These are phyloP conservation scores for Drosophila colorata DNA, from an alignment of 2,888 invertebrate genomes.

Conservation along the genomic window DNA sequence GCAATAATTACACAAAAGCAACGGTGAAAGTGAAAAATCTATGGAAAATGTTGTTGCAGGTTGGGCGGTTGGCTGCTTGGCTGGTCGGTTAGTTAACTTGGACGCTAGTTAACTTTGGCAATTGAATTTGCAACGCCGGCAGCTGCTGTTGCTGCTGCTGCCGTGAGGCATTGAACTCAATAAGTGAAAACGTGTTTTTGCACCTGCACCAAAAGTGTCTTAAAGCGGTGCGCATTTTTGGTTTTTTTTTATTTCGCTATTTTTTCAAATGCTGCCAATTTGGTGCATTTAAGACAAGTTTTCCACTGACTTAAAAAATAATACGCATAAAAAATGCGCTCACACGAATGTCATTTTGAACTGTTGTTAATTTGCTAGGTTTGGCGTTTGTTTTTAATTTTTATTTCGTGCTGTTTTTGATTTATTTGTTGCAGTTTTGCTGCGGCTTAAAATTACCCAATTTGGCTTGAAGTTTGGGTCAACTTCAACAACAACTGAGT, in stretches of 20 bases:
- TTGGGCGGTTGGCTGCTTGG: constrained; percentile 17
- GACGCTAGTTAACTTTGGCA: constrained; percentile 41
- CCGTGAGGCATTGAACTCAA: constrained; percentile 69
- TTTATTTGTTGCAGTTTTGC: constrained; percentile 33
- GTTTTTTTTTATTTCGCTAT: constrained; percentile 2
- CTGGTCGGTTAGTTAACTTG: constrained; percentile 58
- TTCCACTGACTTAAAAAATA: constrained; percentile 21
- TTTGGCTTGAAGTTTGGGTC: constrained; percentile 15
- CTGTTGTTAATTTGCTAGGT: constrained; percentile 17
- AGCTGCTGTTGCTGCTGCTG: constrained; percentile 26
- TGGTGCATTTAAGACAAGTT: constrained; percentile 36
- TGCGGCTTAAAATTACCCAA: constrained; percentile 17
- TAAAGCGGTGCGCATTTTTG: constrained; percentile 20
- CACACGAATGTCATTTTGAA: constrained; percentile 28
- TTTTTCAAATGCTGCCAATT: constrained; percentile 33
- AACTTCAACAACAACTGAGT: constrained; percentile 12
- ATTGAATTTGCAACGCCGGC: constrained; percentile 34
- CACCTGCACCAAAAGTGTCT: constrained; percentile 59
- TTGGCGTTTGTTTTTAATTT: background rate
- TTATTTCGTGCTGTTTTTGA: constrained; percentile 10
- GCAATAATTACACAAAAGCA: constrained; percentile 42
- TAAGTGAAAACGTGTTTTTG: constrained; percentile 62
- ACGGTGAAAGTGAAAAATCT: constrained; percentile 75
- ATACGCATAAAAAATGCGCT: constrained; percentile 36
- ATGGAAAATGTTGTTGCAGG: constrained; percentile 45